Conservation (phyloP, 1,140 invertebrate species). For the Hesperophylax magnus region DNA sequence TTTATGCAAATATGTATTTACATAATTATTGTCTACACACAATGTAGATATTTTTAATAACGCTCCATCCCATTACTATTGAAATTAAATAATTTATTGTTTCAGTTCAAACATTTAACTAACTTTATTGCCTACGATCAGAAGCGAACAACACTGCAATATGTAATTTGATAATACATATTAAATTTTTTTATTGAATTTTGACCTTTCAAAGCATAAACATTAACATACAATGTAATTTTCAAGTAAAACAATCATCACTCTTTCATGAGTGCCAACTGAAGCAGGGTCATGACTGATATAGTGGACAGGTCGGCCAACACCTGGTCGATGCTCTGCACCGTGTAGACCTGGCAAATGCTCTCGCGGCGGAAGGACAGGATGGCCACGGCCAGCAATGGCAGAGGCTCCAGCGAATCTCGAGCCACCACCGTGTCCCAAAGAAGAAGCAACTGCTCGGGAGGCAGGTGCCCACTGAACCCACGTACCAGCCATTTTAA, state of each 20-base stretch:
- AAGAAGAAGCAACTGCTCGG: constrained; percentile 90
- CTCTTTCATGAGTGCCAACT: constrained; percentile 67
- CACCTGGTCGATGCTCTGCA: constrained; percentile 90
- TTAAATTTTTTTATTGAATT: no score
- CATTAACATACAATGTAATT: no score
- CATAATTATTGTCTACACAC: no score
- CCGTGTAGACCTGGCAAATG: constrained; percentile 88
- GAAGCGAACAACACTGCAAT: no score
- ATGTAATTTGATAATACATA: no score
- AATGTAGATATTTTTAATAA: no score
- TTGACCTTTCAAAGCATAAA: no score
- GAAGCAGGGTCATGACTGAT: constrained; percentile 83
- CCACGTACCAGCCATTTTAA: constrained; percentile 97
- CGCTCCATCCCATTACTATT: no score
- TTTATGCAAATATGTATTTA: no score
- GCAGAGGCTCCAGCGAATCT: constrained; percentile 91
- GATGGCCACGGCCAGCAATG: constrained; percentile 89
- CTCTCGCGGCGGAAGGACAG: constrained; percentile 94
- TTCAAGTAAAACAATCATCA: constrained; percentile 36
- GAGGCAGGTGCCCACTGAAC: constrained; percentile 93
- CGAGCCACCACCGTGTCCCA: constrained; percentile 95
- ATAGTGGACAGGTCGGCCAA: constrained; percentile 92
- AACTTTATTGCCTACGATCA: no score
- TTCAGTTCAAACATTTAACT: no score
- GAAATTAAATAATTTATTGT: no score